Conservation (phyloP, 2,888 invertebrate species). For the Napeogenes inachia region DNA sequence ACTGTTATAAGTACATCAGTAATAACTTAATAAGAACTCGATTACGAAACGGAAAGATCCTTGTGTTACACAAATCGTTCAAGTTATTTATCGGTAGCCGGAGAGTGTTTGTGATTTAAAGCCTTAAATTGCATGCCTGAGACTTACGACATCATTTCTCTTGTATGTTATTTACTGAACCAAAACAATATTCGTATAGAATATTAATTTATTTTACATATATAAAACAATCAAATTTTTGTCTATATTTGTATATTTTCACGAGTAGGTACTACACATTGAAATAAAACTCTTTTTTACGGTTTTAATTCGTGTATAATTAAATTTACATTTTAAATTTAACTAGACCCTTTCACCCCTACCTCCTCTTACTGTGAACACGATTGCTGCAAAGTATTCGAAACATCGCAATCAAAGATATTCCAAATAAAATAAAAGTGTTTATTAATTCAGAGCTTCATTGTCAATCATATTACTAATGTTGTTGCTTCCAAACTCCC, state of each 20-base stretch:
- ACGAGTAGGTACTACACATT: too few relatives aligned
- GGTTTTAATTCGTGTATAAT: too few relatives aligned
- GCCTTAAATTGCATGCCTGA: constrained; percentile 69
- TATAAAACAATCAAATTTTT: too few relatives aligned
- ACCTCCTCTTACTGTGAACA: too few relatives aligned
- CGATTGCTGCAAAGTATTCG: too few relatives aligned
- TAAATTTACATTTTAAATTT: too few relatives aligned
- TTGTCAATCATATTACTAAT: constrained; percentile 25
- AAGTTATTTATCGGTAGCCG: constrained; percentile 73
- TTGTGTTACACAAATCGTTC: constrained; percentile 67
- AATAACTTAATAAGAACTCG: constrained; percentile 32
- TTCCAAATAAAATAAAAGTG: constrained; percentile 1
- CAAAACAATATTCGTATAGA: background rate
- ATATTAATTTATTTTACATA: too few relatives aligned
- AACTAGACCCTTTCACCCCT: too few relatives aligned
- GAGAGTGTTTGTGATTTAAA: constrained; percentile 61
- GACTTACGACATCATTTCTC: constrained; percentile 51
- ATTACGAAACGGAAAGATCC: constrained; percentile 48
- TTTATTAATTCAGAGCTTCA: constrained; percentile 4
- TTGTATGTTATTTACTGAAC: constrained; percentile 28
- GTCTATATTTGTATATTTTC: too few relatives aligned
- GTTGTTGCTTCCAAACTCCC: constrained; percentile 41
- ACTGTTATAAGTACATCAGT: constrained; percentile 7
- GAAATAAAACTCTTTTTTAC: too few relatives aligned
- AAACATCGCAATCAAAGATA: background rate